Base-by-base conservation (phyloP, 2,888 invertebrate species). In the Apotomis turbidana region DNA sequence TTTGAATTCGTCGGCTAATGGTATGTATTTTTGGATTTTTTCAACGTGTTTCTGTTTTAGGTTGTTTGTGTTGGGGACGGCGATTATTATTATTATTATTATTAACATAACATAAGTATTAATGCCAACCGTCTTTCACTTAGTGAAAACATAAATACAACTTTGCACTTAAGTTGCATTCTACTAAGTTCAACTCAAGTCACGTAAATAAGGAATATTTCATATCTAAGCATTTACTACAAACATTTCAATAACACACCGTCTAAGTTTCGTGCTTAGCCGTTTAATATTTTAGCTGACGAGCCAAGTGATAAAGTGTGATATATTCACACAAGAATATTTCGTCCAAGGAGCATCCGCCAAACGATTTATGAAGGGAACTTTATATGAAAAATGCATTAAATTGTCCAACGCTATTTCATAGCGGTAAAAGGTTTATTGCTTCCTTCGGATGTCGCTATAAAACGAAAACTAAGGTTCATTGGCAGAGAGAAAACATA, bases 381-480 rank as follows among this genome's bases (percentile, higher is more conserved):
- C 68, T 72, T 69, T 74, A 46, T 69, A 63, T 63, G 68, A 68
- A 69, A 60, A 74, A 74, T 74, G 74, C 74, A 74, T 72, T 59
- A 74, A 74, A 74, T 68, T 66, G 72, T 69, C 66, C 68, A 41
- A n/a, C 13, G 64, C 46, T n/a, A 57, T 57, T 70, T 70, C 62
- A 15, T 3, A 44, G 38, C 62, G 57, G 71, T 52, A 44, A 72
- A 62, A 68, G 58, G 36, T 72, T 63, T 63, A 63, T 63, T 57
- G 62, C 54, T 72, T 59, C 51, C 68, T 68, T 58, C 62, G 62
- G 44, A 58, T 44, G 60, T 60, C 49, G 49, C 57, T 62, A 10
- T 62, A 52, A 70, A 62, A 61, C 58, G 41, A 49, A 10, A 49
- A 9, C 49, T 49, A 49, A 49, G 49, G 49, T 49, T 49, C 49